These are phyloP conservation scores for Hirtodrosophila confusa DNA, from an alignment of 2,888 invertebrate species.

Conservation along the genomic window DNA sequence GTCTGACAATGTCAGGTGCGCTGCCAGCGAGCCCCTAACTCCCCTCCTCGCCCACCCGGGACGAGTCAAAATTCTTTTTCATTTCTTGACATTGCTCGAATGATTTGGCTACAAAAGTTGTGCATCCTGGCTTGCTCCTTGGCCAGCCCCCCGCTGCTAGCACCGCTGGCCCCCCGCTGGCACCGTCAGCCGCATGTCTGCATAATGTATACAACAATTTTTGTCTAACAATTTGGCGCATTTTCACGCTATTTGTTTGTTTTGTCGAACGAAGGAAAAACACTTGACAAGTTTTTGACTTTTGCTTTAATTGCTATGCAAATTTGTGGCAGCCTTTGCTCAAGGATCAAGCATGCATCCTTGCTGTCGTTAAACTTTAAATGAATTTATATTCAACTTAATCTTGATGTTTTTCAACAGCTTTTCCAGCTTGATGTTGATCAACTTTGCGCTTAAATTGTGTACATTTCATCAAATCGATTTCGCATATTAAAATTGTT, in stretches of 20 bases:
- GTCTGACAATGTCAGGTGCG: conserved; percentile 73
- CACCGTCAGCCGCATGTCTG: conserved; percentile 22
- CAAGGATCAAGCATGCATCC: too few relatives aligned
- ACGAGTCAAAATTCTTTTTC: conserved; percentile 44
- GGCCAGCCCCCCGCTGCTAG: neutral
- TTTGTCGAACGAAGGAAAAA: conserved; percentile 27
- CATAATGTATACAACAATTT: conserved; percentile 72
- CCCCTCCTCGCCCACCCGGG: neutral
- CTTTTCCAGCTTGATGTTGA: too few relatives aligned
- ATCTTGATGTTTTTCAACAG: too few relatives aligned
- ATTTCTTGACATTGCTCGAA: conserved; percentile 66
- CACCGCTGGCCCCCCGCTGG: too few relatives aligned
- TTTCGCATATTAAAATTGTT: too few relatives aligned
- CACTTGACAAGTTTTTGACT: conserved; percentile 65
- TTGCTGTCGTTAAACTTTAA: neutral
- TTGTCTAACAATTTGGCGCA: conserved; percentile 77
- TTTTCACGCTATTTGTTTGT: conserved; percentile 76
- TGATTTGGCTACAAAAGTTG: conserved; percentile 69
- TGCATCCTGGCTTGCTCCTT: conserved; percentile 11
- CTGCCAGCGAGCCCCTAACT: neutral
- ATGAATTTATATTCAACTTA: too few relatives aligned
- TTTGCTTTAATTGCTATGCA: conserved; percentile 71
- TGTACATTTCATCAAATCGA: too few relatives aligned
- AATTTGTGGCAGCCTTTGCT: conserved; percentile 43
- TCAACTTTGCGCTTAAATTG: too few relatives aligned